Percentiles rank a stretch among this genome's conserved stretches.
These are phyloP conservation scores for Ooceraea biroi DNA, from an alignment of 1,140 invertebrate genomes.

Conservation along the genomic window DNA sequence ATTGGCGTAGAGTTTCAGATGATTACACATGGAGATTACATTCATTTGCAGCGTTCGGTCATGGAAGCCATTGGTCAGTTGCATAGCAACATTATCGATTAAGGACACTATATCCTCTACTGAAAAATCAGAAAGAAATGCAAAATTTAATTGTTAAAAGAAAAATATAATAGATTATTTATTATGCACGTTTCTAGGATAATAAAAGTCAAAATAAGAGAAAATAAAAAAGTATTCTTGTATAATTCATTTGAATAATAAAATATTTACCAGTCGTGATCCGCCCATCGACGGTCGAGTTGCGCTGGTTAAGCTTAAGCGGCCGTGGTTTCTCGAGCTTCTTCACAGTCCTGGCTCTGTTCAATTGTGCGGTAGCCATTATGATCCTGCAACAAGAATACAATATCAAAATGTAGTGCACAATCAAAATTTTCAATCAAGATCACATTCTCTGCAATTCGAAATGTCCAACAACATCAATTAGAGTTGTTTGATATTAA, in stretches of 20 bases:
- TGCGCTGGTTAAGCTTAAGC: constrained; percentile 87
- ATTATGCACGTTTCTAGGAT: no score
- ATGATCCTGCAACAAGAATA: constrained; percentile 49
- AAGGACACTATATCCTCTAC: constrained; percentile 91
- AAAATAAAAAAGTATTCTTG: no score
- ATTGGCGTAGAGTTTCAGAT: constrained; percentile 90
- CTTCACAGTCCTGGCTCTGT: constrained; percentile 87
- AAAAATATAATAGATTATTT: no score
- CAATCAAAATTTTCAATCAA: no score
- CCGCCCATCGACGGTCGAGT: constrained; percentile 84
- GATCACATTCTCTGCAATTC: not conserved
- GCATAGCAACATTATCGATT: constrained; percentile 90
- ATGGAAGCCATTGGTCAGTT: constrained; percentile 89
- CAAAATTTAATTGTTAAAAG: not conserved
- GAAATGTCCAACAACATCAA: not conserved
- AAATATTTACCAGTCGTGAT: constrained; percentile 82
- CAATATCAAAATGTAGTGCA: not conserved
- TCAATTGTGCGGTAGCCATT: constrained; percentile 84
- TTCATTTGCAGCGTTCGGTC: constrained; percentile 88
- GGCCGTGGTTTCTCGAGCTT: constrained; percentile 91
- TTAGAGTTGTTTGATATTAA: not conserved
- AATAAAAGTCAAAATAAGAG: no score
- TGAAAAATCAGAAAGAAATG: constrained; percentile 77
- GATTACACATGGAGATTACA: constrained; percentile 89
- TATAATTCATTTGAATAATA: not conserved